Evolutionary conservation across 2,113 vertebrate species (phyloP).

Genomic region (Arothron firmamentum): DNA sequence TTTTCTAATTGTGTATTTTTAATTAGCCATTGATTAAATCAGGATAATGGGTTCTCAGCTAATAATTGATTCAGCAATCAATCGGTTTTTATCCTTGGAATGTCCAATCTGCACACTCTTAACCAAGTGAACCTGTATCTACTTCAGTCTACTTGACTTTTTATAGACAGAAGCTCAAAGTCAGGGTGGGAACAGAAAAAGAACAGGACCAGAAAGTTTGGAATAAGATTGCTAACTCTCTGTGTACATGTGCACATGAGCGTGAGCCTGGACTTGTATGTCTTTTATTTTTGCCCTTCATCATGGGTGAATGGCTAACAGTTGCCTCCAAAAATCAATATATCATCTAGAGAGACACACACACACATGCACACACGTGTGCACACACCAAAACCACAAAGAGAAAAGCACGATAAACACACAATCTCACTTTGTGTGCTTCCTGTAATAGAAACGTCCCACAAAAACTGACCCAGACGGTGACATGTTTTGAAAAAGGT

Average conservation of each 20-base stretch:
- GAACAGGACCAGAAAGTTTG: conserved; percentile 19
- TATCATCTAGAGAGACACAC: conserved; percentile 61
- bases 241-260: conserved; percentile 43
- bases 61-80: conserved; percentile 61
- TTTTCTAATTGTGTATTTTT: conserved; percentile 62
- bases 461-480: conserved; percentile 46
- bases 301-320: conserved; percentile 69
- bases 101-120: conserved; percentile 40
- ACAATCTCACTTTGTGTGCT: conserved; percentile 43
- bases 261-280: conserved; percentile 13
- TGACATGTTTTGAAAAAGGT: conserved; percentile 51
- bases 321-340: conserved; percentile 74
- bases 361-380: conserved; percentile 11
- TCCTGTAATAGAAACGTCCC: conserved; percentile 63
- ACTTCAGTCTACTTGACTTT: conserved; percentile 32
- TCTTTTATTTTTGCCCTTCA: conserved; percentile 66
- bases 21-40: conserved; percentile 64
- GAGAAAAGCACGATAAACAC: conserved; percentile 49
- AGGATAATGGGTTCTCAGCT: conserved; percentile 43
- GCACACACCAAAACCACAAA: conserved; percentile 29
- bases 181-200: conserved; percentile 21
- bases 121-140: conserved; percentile 31
- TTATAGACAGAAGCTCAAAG: conserved; percentile 36
- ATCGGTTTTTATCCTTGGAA: conserved; percentile 46
- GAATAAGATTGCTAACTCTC: conserved; percentile 47